phyloP scores from a whole-genome alignment of 1,140 invertebrate species.

The Parasteatoda tepidariorum region DNA sequence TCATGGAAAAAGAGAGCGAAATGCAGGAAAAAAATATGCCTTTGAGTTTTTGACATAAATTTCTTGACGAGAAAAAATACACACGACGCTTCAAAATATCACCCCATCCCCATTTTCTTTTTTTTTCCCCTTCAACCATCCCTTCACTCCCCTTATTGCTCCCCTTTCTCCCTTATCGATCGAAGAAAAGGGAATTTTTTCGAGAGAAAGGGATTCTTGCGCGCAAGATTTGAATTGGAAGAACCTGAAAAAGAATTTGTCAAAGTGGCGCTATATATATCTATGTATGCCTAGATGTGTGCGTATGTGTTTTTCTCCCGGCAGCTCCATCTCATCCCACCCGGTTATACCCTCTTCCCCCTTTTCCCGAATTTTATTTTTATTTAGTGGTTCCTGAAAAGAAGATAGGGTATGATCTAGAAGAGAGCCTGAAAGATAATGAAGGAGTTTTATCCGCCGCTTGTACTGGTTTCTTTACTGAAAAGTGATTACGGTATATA shows the following conservation, averaged over 20 bases:
- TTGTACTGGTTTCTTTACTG: too few relatives aligned
- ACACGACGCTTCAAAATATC: conserved; percentile 50
- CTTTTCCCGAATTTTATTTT: too few relatives aligned
- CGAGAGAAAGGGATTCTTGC: background rate
- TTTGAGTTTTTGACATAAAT: conserved; percentile 56
- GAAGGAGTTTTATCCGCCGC: too few relatives aligned
- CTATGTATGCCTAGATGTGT: background rate
- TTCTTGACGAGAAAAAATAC: conserved; percentile 54
- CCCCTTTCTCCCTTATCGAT: conserved; percentile 3
- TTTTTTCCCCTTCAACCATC: background rate
- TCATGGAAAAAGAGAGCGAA: background rate
- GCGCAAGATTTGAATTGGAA: conserved; percentile 41
- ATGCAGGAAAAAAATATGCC: background rate
- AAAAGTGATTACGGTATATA: too few relatives aligned
- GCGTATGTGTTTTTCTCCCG: background rate
- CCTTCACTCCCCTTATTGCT: background rate
- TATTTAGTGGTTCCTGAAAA: too few relatives aligned
- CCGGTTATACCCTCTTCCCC: background rate
- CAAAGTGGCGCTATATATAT: conserved; percentile 23
- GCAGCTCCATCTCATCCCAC: background rate
- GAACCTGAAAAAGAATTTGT: conserved; percentile 36
- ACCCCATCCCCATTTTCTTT: background rate
- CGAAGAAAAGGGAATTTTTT: conserved; percentile 6
- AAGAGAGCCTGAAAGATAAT: too few relatives aligned
- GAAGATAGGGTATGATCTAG: too few relatives aligned